Base-by-base conservation (phyloP, 2,888 invertebrate species). In the Ichneumoninae sp. region DNA sequence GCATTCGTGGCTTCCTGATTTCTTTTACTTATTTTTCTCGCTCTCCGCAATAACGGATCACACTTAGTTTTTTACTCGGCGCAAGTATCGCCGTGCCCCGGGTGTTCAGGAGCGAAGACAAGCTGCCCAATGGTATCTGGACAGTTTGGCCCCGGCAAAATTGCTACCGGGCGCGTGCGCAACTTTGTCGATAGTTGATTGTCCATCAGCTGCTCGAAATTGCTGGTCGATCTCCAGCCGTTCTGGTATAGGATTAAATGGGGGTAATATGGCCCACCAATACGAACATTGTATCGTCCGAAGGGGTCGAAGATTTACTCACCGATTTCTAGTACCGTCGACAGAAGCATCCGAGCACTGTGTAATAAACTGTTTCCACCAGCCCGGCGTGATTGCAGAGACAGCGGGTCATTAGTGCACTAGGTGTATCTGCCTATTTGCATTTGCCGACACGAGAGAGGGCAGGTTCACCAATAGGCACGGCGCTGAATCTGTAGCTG, bases 401-500 rank as follows among this genome's bases (percentile, higher is more conserved):
- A 33, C 69, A 66, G 60, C 54, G 74, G 36, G 69, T 74, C 80
- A 75, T 69, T 82, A 76, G 82, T 33, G 16, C 16, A n/a, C 33
- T 50, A 62, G 74, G 50, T 47, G 44, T 76, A 76, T 72, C 77
- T 36, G 50, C 77, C 52, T 70, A 84, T 84, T 84, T 81, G 78
- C 81, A 84, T 84, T 84, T 66, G 75, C 77, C 75, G 81, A 77
- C 81, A 81, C 72, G 81, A 81, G 70, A 72, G 65, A 69, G 36
- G 36, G 60, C 60, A 40, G 50, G 36, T 62, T 50, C 60, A 52
- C 60, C 60, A 50, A 69, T 69, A 22, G 19, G 13, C 3, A 36
- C 62, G 2, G 4, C 7, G 8, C 26, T 10, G 68, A 66, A 54
- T 22, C 57, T 80, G 22, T 80, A 79, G 5, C 30, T 13, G 40